These are phyloP conservation scores for Leucopternis melanops DNA, from an alignment of 2,113 vertebrate species.

Conservation along the genomic window DNA sequence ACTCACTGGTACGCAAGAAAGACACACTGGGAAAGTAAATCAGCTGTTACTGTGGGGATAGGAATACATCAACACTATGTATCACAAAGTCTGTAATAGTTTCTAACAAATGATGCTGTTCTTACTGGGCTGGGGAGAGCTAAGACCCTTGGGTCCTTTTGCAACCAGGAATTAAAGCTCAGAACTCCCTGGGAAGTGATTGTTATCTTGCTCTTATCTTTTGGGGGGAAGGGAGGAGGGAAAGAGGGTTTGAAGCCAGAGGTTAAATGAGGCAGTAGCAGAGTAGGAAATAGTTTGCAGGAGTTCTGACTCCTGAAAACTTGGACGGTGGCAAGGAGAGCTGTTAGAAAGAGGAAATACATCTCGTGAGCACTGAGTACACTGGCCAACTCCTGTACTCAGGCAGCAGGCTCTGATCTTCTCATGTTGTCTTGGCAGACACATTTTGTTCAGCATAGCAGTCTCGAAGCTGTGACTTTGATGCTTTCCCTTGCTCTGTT, in stretches of 20 bases:
- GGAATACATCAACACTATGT: neutral
- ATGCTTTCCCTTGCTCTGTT: neutral
- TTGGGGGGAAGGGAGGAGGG: neutral
- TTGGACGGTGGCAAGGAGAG: neutral
- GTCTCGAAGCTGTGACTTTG: neutral
- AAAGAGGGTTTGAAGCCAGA: neutral
- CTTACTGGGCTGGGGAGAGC: neutral
- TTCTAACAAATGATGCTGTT: neutral
- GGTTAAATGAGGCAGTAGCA: neutral
- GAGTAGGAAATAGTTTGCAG: neutral
- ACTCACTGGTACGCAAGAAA: neutral
- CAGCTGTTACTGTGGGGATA: neutral
- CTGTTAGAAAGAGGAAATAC: neutral
- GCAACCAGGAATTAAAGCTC: neutral
- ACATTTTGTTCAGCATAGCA: accelerated
- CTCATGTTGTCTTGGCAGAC: neutral
- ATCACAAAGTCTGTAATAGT: neutral
- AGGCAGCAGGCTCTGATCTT: neutral
- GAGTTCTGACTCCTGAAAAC: neutral
- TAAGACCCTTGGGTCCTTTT: neutral
- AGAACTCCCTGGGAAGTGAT: neutral
- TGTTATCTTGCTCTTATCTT: neutral
- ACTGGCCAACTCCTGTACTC: neutral
- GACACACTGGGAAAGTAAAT: neutral
- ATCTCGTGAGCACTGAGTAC: neutral